These are phyloP conservation scores for Ariolimax columbianus DNA, from an alignment of 2,888 invertebrate genomes.

Conservation along the genomic window DNA sequence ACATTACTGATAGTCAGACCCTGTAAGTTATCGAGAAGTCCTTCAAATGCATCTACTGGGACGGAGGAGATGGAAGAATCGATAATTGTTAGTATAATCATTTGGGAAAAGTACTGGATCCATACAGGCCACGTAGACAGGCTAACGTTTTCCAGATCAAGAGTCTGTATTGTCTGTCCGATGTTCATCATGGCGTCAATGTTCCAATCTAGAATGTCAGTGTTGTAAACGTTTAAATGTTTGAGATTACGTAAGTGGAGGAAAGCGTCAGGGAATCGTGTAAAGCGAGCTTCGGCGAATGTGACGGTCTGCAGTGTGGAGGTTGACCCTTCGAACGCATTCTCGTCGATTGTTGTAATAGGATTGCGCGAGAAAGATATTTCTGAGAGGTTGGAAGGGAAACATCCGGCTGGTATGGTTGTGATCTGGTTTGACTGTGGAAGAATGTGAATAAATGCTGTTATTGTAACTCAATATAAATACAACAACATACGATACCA, in stretches of 20 bases:
- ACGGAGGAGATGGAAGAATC: not conserved
- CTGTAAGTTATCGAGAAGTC: not conserved
- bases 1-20: not conserved
- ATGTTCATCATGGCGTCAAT: not conserved
- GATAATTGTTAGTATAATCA: not conserved
- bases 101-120: not conserved
- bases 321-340: not conserved
- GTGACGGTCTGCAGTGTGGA: not conserved
- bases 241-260: not conserved
- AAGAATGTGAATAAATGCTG: not conserved
- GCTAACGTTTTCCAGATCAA: not conserved
- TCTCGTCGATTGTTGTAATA: not conserved
- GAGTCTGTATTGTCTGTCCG: not conserved
- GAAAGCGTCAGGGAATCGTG: not conserved
- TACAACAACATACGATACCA: too few species aligned
- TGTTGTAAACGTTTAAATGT: not conserved
- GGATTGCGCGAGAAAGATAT: not conserved
- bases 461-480: too few species aligned
- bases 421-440: not conserved
- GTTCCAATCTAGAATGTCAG: not conserved
- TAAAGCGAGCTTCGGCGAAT: not conserved
- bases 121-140: not conserved
- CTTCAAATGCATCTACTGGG: not conserved
- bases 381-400: not conserved
- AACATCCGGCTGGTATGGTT: not conserved